Base-by-base conservation (phyloP, 2,888 invertebrate genomes). In the Schizaphis graminum region DNA sequence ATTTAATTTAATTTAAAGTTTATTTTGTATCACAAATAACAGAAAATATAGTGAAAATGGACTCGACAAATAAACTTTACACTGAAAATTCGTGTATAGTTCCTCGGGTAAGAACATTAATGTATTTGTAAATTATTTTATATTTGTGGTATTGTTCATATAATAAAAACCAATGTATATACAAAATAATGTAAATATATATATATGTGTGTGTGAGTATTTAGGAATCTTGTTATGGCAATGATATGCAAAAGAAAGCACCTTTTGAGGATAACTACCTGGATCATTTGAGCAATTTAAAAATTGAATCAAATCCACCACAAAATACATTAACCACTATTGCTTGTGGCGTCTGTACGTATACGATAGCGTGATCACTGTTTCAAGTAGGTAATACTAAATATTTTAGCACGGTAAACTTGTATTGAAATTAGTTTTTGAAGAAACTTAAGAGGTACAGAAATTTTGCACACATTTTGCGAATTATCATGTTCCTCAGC, bases 281-380 rank as follows among this genome's bases (percentile, higher is more conserved):
- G 47, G 96, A 97, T 87, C 97, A 97, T 95, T 94, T 96, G 8
- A 95, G 96, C 8, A 96, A 96, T 88, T 96, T 97, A 67, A 96
- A 96, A 94, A 90, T 95, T 10, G 94, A 95, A 44, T 95, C 95
- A 5, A 96, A 96, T 1, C 95, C 96, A 77, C 95, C 96, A 0
- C 96, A 96, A 0, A 96, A 96, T 94, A 96, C 96, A 95, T 96
- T 97, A 8, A 97, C 97, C 0, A 96, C 96, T 95, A 96, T 97
- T 91, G 96, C 97, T 92, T 96, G 96, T 85, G 96, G 96, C 1
- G 96, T 97, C 95, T 97, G 97, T 97, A 96, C 95, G 93, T 94
- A 84, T 47, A 47, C 44, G 7, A 7, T 47, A 47, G 44, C 7
- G 7, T 47, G 44, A 47, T 47, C 44, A 47, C 44, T 47, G 44